Evolutionary conservation across 2,888 invertebrate genomes (phyloP), one percentile per base, ranked within the genome.

Genomic region (Diadegma fenestrale): DNA sequence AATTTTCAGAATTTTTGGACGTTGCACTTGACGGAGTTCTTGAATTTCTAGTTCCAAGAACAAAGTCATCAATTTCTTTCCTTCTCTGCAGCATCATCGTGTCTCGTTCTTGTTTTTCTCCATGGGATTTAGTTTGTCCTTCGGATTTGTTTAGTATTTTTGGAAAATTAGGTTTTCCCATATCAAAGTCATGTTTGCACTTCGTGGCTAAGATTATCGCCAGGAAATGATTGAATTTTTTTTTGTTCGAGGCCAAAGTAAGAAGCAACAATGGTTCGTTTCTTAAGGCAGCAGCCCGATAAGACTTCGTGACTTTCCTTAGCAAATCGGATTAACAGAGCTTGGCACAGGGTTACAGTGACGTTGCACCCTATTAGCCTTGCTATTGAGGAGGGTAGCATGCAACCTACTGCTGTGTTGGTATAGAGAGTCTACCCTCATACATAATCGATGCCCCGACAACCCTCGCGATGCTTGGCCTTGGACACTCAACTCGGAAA

Each of bases 371-470:
- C 75, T 76, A 73, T 68, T 82, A 76, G 84, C 82, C 80, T 86
- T 80, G 84, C 85, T 80, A 87, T 89, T 88, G 85, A 80, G 71
- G 75, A 54, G 68, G 76, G 51, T 77, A 77, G 78, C 77, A 75
- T 71, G 75, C 58, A 41, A 77, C 79, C 51, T 72, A 26, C 51
- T n/a, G 37, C 72, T 22, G 22, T 48, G 85, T 71, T 86, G 86
- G 84, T 89, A 88, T 86, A 87, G 88, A 90, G 90, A 89, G 88
- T 86, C 87, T 48, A 45, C 89, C 89, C 41, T 91, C 91, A 87
- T 89, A 87, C 90, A 90, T 90, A 92, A 92, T 92, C 91, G 92
- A 92, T 92, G 90, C 91, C 88, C 84, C 89, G 88, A 88, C 88
- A 88, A 86, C 84, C 86, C 88, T 87, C 87, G 87, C 86, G 87